Evolutionary conservation across 2,888 invertebrate genomes (phyloP).

Genomic region (Lepetodrilus schrolli): DNA sequence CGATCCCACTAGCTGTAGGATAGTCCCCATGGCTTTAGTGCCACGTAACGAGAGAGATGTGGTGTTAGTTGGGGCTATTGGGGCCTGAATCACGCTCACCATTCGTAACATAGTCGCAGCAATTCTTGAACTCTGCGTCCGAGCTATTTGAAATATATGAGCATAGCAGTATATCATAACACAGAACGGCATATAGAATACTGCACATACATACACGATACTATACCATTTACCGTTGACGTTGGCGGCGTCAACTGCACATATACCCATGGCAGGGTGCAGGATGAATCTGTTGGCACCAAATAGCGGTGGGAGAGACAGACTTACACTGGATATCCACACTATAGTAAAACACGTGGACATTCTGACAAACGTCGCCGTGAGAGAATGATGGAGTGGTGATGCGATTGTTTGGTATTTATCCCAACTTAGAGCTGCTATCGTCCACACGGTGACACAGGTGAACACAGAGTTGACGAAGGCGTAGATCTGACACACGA

Average conservation of each 20-base stretch:
- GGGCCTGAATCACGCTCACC: conserved; percentile 69
- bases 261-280: conserved; percentile 59
- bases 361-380: conserved; percentile 61
- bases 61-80: conserved; percentile 57
- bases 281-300: conserved; percentile 55
- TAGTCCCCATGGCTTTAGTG: conserved; percentile 68
- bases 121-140: conserved; percentile 66
- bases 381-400: conserved; percentile 65
- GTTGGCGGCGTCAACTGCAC: conserved; percentile 55
- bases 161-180: conserved; percentile 67
- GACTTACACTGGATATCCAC: conserved; percentile 56
- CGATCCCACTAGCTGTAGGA: conserved; percentile 66
- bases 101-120: conserved; percentile 70
- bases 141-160: conserved; percentile 68
- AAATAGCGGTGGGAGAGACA: conserved; percentile 62
- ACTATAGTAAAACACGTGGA: conserved; percentile 55
- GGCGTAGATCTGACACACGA: conserved; percentile 56
- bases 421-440: conserved; percentile 69
- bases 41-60: conserved; percentile 55
- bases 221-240: conserved; percentile 54
- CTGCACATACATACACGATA: conserved; percentile 48
- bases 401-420: conserved; percentile 68
- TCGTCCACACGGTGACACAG: conserved; percentile 56
- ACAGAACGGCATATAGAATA: conserved; percentile 59
- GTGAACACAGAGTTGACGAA: conserved; percentile 52